phyloP scores from a whole-genome alignment of 2,113 vertebrate species.

The Dipodomys ordii region DNA sequence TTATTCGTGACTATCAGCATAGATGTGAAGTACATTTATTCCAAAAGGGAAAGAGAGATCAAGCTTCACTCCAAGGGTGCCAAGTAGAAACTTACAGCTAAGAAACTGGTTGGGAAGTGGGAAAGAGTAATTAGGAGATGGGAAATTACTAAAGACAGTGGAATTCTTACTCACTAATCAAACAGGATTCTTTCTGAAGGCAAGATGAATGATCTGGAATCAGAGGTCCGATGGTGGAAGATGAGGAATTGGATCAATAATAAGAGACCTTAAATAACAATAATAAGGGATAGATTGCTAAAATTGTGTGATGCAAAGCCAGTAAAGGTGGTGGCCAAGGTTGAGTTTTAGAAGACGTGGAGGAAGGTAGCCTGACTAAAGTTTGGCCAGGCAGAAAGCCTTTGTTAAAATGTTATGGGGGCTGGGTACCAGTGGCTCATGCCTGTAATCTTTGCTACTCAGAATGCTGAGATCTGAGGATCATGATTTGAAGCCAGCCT shows the following conservation, averaged over 20 bases:
- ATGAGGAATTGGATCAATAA: not conserved
- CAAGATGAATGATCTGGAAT: too few relatives aligned
- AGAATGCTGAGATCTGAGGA: too few relatives aligned
- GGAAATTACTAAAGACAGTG: not conserved
- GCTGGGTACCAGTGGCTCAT: too few relatives aligned
- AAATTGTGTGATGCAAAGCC: not conserved
- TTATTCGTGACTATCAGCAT: not conserved
- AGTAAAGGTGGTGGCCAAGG: not conserved
- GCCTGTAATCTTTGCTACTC: too few relatives aligned
- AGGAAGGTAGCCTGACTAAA: not conserved
- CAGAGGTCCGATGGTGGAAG: not conserved
- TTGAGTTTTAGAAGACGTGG: not conserved
- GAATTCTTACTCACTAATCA: not conserved
- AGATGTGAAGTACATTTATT: not conserved
- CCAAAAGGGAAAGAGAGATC: not conserved
- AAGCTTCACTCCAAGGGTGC: not conserved
- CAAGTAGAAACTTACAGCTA: not conserved
- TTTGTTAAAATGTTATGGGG: not conserved
- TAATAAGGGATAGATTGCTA: not conserved
- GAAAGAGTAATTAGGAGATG: not conserved
- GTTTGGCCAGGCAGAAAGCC: not conserved
- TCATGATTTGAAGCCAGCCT: too few relatives aligned
- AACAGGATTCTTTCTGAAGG: conserved; percentile 23
- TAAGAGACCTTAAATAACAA: not conserved
- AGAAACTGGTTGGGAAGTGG: not conserved